Conservation (phyloP, 2,888 invertebrate genomes). For the Synergus itoensis region DNA sequence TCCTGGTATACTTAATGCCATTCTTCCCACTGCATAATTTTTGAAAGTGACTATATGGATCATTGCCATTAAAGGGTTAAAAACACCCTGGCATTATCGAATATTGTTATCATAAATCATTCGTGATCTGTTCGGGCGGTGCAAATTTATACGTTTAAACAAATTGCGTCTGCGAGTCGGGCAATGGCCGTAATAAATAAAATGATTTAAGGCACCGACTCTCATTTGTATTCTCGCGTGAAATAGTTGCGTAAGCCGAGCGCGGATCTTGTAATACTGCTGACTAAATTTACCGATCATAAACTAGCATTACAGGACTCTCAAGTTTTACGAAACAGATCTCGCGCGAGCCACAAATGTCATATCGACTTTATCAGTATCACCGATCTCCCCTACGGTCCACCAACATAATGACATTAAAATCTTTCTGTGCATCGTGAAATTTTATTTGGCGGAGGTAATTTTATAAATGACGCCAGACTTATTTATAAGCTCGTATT, state of each 20-base stretch:
- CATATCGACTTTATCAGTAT: conserved; percentile 28
- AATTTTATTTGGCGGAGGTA: conserved; percentile 5
- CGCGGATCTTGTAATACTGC: conserved; percentile 12
- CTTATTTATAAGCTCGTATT: conserved; percentile 11
- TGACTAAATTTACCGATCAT: conserved; percentile 32
- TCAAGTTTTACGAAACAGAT: conserved; percentile 26
- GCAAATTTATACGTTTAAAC: conserved; percentile 15
- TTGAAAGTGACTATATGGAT: no score
- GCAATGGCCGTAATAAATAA: conserved; percentile 12
- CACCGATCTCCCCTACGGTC: not conserved
- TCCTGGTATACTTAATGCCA: no score
- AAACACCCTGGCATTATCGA: not conserved
- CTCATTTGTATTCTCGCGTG: conserved; percentile 14
- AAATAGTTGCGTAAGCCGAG: conserved; percentile 24
- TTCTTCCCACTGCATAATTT: no score
- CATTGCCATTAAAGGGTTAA: no score
- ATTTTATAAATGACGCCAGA: conserved; percentile 14
- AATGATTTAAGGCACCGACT: conserved; percentile 20
- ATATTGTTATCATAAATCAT: not conserved
- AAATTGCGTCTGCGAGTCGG: conserved; percentile 1
- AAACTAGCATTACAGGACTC: conserved; percentile 32
- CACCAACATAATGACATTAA: conserved; percentile 23
- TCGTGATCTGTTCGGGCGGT: not conserved
- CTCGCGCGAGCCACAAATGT: conserved; percentile 30
- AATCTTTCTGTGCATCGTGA: not conserved